Conservation (phyloP, 2,888 invertebrate species). For the Pecten maximus region DNA sequence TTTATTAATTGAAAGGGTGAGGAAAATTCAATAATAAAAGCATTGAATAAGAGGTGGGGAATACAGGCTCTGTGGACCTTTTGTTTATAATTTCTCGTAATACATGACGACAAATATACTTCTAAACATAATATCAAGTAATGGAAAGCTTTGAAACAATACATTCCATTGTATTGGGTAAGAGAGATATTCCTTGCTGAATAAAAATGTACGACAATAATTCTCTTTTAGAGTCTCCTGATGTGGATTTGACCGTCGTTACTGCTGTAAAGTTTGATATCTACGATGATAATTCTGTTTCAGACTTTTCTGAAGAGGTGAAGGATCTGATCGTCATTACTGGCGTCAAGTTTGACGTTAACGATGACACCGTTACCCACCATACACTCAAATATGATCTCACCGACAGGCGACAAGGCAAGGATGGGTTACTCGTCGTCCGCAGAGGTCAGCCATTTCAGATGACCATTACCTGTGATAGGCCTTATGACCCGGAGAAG, state of each 20-base stretch:
- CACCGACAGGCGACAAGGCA: not conserved
- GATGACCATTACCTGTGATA: not conserved
- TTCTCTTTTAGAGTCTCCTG: not conserved
- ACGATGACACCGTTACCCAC: too few species aligned
- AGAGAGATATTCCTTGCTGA: too few species aligned
- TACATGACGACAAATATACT: too few species aligned
- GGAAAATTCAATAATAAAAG: too few species aligned
- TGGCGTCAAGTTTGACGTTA: too few species aligned
- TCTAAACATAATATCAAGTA: too few species aligned
- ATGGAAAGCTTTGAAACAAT: too few species aligned
- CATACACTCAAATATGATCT: not conserved
- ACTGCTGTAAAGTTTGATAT: not conserved
- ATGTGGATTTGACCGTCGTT: not conserved
- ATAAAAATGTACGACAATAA: not conserved
- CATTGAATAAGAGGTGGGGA: too few species aligned
- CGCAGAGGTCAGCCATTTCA: constrained; percentile 10
- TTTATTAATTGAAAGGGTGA: too few species aligned
- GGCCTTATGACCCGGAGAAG: not conserved
- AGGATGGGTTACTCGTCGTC: not conserved
- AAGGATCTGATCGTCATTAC: not conserved
- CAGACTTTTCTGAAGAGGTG: not conserved
- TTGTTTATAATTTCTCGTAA: too few species aligned
- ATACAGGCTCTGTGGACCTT: too few species aligned
- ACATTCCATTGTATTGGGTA: too few species aligned
- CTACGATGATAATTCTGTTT: not conserved